Conservation (phyloP, 2,797 vertebrate genomes). For the Xiphophorus birchmanni region DNA sequence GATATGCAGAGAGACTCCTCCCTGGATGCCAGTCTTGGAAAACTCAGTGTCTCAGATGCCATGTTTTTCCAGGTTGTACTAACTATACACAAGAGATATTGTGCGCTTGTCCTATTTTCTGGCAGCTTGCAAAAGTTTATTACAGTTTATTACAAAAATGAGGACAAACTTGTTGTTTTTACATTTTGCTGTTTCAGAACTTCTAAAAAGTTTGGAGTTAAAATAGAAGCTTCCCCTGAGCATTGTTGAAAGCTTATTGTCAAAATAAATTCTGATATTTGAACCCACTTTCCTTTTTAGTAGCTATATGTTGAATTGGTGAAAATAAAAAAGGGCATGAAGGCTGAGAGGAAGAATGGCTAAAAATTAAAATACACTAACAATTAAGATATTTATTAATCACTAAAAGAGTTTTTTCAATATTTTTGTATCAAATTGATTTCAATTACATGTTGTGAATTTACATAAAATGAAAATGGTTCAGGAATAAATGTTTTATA, state of each 20-base stretch:
- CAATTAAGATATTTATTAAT: neutral
- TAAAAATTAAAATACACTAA: neutral
- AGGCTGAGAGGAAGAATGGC: no score
- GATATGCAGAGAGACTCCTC: conserved; percentile 51
- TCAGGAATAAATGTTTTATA: neutral
- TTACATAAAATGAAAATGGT: neutral
- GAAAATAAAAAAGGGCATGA: neutral
- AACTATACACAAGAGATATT: conserved; percentile 45
- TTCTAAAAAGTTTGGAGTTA: conserved; percentile 59
- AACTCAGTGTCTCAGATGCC: conserved; percentile 54
- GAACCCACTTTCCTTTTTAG: neutral
- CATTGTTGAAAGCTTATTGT: conserved; percentile 32
- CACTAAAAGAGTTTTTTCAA: neutral
- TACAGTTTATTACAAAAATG: conserved; percentile 19
- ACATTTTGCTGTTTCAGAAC: conserved; percentile 45
- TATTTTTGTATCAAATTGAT: neutral
- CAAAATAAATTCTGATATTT: neutral
- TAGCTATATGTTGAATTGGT: neutral
- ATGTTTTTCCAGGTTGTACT: conserved; percentile 54
- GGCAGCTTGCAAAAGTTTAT: conserved; percentile 58
- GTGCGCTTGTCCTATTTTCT: conserved; percentile 39
- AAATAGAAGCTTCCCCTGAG: conserved; percentile 48
- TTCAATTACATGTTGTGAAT: neutral
- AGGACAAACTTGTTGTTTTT: conserved; percentile 30
- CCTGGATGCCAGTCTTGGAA: conserved; percentile 48